Percentiles rank a stretch among this genome's conserved stretches.
These are phyloP conservation scores for Timema cristinae DNA, from an alignment of 2,888 invertebrate species.

Conservation along the genomic window DNA sequence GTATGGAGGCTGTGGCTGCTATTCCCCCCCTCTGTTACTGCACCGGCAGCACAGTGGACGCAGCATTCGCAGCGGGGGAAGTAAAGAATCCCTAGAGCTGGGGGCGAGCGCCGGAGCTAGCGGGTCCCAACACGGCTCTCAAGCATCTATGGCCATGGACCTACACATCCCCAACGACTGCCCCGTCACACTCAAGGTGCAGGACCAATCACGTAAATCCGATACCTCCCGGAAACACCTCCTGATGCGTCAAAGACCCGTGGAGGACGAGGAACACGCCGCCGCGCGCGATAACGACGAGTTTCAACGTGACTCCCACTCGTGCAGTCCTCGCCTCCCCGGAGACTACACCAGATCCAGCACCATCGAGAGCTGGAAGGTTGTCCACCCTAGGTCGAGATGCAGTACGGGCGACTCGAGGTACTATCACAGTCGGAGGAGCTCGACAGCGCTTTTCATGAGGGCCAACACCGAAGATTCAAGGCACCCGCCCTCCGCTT, in stretches of 20 bases:
- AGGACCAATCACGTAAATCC: constrained; percentile 56
- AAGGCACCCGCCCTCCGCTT: not conserved
- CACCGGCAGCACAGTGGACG: constrained; percentile 33
- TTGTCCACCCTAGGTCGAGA: constrained; percentile 15
- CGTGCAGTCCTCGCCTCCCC: constrained; percentile 25
- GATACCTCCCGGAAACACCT: constrained; percentile 69
- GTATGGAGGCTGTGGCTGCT: constrained; percentile 34
- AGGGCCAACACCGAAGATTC: not conserved
- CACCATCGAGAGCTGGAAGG: constrained; percentile 10
- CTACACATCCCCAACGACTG: constrained; percentile 62
- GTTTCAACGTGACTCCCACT: constrained; percentile 22
- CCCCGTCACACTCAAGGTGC: constrained; percentile 52
- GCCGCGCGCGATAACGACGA: constrained; percentile 27
- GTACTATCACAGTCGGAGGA: not conserved
- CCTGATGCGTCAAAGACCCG: constrained; percentile 69
- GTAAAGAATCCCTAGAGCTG: constrained; percentile 50
- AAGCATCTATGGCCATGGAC: constrained; percentile 68
- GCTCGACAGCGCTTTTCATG: no score
- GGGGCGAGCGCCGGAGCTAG: constrained; percentile 35
- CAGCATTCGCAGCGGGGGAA: constrained; percentile 38
- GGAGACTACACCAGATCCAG: constrained; percentile 16
- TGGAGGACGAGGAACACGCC: constrained; percentile 58
- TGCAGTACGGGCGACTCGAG: constrained; percentile 18
- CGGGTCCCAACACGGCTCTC: constrained; percentile 26
- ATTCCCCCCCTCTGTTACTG: constrained; percentile 35